These are phyloP conservation scores for Sandelia bainsii DNA, from an alignment of 2,797 vertebrate genomes.

Conservation along the genomic window DNA sequence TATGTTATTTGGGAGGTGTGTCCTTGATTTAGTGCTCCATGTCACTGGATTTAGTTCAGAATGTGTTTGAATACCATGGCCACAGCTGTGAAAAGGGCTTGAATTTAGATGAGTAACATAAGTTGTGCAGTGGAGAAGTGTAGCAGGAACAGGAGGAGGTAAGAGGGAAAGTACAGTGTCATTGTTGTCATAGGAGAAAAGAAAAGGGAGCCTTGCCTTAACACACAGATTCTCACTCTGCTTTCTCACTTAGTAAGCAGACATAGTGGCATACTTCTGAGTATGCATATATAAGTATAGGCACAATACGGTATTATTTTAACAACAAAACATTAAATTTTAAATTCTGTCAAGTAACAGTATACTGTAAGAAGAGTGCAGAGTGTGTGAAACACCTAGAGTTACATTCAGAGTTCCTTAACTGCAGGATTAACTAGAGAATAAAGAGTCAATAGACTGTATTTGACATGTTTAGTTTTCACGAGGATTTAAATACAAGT, in stretches of 20 bases:
- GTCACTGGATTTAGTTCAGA: slow-evolving; percentile 24
- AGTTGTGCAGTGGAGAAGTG: slow-evolving; percentile 34
- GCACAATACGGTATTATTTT: slow-evolving; percentile 23
- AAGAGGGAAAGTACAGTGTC: slow-evolving; percentile 47
- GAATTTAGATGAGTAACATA: slow-evolving; percentile 52
- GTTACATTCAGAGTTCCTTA: slow-evolving; percentile 28
- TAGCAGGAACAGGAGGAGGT: slow-evolving; percentile 25
- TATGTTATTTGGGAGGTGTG: neutral
- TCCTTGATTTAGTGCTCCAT: slow-evolving; percentile 31
- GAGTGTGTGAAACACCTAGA: slow-evolving; percentile 17
- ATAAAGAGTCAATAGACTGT: slow-evolving; percentile 13
- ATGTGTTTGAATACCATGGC: slow-evolving; percentile 33
- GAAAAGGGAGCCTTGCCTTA: slow-evolving; percentile 52
- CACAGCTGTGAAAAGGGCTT: slow-evolving; percentile 33
- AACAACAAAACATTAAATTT: slow-evolving; percentile 35
- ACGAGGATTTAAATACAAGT: no score
- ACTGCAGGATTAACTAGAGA: slow-evolving; percentile 26
- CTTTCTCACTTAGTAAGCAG: slow-evolving; percentile 43
- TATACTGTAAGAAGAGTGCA: slow-evolving; percentile 5
- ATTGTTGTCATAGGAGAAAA: slow-evolving; percentile 47
- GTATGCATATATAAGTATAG: slow-evolving; percentile 36
- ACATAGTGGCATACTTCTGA: slow-evolving; percentile 58
- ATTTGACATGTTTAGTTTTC: neutral
- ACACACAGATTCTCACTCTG: slow-evolving; percentile 42
- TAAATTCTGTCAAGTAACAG: slow-evolving; percentile 39